These are phyloP conservation scores for Acanthosepion pharaonis DNA, from an alignment of 2,888 invertebrate species.

Conservation along the genomic window DNA sequence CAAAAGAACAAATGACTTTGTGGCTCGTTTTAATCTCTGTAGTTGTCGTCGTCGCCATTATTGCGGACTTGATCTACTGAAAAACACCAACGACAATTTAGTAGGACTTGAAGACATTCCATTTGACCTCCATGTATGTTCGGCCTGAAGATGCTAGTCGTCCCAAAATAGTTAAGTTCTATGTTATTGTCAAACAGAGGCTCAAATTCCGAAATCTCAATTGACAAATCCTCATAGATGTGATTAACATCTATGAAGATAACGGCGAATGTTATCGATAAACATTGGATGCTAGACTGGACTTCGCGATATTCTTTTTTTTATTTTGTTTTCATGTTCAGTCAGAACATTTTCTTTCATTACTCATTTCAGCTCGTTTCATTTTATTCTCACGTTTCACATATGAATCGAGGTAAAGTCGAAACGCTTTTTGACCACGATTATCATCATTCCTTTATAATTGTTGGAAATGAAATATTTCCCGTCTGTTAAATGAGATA, in stretches of 20 bases:
- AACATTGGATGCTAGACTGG: no score
- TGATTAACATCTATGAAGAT: neutral
- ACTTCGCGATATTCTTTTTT: neutral
- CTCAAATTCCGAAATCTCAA: neutral
- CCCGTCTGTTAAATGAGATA: no score
- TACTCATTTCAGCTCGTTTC: neutral
- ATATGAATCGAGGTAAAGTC: neutral
- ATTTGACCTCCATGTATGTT: constrained; percentile 37
- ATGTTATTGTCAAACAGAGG: neutral
- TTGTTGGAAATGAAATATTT: neutral
- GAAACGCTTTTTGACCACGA: neutral
- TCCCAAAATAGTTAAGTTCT: neutral
- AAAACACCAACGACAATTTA: neutral
- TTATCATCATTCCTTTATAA: neutral
- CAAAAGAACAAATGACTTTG: constrained; percentile 24
- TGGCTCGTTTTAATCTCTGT: constrained; percentile 40
- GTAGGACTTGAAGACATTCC: constrained; percentile 8
- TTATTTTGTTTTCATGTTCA: neutral
- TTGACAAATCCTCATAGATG: neutral
- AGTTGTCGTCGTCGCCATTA: neutral
- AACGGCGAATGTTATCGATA: no score
- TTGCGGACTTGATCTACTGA: neutral
- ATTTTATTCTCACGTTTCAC: neutral
- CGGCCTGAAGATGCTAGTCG: neutral
- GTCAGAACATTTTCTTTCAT: neutral